Conservation (phyloP, 2,797 vertebrate genomes). For the Lepus townsendii region DNA sequence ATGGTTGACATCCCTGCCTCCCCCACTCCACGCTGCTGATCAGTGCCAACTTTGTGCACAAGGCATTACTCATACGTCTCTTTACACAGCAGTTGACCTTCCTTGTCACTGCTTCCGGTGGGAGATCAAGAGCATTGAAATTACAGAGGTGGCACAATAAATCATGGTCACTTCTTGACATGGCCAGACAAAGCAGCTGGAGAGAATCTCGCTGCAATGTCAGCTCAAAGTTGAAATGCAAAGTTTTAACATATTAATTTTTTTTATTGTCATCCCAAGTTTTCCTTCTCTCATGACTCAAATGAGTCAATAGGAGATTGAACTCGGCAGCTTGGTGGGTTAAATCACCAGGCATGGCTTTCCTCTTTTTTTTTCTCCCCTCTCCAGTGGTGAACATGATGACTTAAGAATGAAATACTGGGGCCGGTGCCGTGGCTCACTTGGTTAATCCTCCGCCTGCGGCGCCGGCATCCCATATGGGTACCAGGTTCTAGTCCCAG, state of each 20-base stretch:
- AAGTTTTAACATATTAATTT: conserved; percentile 78
- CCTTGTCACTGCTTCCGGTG: conserved; percentile 79
- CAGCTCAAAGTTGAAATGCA: conserved; percentile 80
- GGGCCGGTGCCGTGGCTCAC: no score
- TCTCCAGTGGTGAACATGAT: background rate
- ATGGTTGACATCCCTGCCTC: background rate
- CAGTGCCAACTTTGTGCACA: conserved; percentile 19
- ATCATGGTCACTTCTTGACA: conserved; percentile 82
- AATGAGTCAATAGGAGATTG: background rate
- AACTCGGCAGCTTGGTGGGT: conserved; percentile 29
- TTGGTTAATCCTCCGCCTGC: no score
- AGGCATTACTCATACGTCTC: conserved; percentile 77
- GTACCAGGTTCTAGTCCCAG: no score
- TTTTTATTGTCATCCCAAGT: background rate
- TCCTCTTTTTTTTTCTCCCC: background rate
- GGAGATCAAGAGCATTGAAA: conserved; percentile 78
- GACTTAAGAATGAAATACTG: background rate
- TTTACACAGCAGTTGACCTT: conserved; percentile 81
- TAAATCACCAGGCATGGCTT: background rate
- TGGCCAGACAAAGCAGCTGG: conserved; percentile 77
- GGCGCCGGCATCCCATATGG: no score
- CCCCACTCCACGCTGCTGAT: background rate
- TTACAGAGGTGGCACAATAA: conserved; percentile 79
- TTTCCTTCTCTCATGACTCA: background rate
- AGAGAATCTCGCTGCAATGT: conserved; percentile 73